phyloP scores from a whole-genome alignment of 2,113 vertebrate genomes.

The Beaufortia kweichowensis region DNA sequence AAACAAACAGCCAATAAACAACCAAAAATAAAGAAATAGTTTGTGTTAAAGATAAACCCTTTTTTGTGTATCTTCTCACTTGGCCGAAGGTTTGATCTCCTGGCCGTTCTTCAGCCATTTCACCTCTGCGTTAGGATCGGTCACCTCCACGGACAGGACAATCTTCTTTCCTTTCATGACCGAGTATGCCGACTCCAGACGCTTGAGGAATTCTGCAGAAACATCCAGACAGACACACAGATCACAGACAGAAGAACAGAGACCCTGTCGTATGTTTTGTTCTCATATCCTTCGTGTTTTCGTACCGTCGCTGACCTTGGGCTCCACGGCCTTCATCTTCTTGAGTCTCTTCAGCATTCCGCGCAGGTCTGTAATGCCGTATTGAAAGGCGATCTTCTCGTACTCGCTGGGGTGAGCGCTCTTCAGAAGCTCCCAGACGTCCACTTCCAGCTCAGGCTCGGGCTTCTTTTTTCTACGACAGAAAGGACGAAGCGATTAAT shows the following conservation, averaged over 20 bases:
- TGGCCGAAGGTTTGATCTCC: slow-evolving; percentile 84
- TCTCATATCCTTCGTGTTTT: neutral
- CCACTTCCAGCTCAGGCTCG: slow-evolving; percentile 68
- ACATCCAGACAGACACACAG: slow-evolving; percentile 3
- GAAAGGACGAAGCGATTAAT: slow-evolving; percentile 12
- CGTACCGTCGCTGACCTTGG: slow-evolving; percentile 81
- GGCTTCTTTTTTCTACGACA: slow-evolving; percentile 75
- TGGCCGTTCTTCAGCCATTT: slow-evolving; percentile 92
- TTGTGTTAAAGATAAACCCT: neutral
- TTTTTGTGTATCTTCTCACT: slow-evolving; percentile 65
- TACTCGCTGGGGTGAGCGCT: slow-evolving; percentile 89
- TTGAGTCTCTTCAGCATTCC: slow-evolving; percentile 91
- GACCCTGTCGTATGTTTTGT: neutral
- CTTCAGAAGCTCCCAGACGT: slow-evolving; percentile 88
- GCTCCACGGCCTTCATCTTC: slow-evolving; percentile 80
- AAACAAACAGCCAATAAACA: neutral
- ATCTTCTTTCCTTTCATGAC: slow-evolving; percentile 85
- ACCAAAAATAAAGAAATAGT: neutral
- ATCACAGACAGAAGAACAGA: neutral
- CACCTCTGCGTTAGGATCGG: slow-evolving; percentile 76
- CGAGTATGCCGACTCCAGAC: slow-evolving; percentile 81
- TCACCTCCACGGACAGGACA: slow-evolving; percentile 81
- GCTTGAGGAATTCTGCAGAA: slow-evolving; percentile 81
- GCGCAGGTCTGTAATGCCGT: slow-evolving; percentile 90
- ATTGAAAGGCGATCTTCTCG: slow-evolving; percentile 89